phyloP scores from a whole-genome alignment of 2,797 vertebrate genomes.

The Graptemys geographica region DNA sequence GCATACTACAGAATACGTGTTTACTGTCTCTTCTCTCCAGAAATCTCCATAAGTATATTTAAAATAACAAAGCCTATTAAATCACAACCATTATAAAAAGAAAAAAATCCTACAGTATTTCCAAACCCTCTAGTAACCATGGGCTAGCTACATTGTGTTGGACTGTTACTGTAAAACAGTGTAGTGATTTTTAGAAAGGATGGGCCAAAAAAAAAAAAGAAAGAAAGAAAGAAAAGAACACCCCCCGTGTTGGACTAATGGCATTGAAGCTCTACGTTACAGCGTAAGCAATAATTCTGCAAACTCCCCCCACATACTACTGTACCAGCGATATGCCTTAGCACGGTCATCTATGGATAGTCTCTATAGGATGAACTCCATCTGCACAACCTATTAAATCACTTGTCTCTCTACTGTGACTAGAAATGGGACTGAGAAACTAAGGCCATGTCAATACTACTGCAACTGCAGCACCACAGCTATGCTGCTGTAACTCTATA shows the following conservation, averaged over 20 bases:
- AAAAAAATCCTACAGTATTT: background rate
- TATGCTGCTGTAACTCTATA: too few species aligned
- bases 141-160: background rate
- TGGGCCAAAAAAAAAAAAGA: background rate
- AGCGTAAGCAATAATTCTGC: background rate
- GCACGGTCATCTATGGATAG: background rate
- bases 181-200: conserved; percentile 5
- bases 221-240: too few species aligned
- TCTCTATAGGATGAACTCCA: background rate
- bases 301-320: background rate
- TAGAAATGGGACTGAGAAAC: background rate
- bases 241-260: background rate
- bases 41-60: background rate
- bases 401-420: conserved; percentile 14
- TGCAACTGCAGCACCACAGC: too few species aligned
- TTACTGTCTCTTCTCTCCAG: background rate
- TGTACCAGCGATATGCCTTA: background rate
- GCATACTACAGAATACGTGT: background rate
- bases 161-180: too few species aligned
- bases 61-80: background rate
- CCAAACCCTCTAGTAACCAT: background rate
- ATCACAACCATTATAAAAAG: background rate
- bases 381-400: conserved; percentile 29
- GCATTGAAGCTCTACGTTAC: background rate
- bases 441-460: background rate